Conservation (phyloP, 2,113 vertebrate genomes). For the Myrmecophaga tridactyla region DNA sequence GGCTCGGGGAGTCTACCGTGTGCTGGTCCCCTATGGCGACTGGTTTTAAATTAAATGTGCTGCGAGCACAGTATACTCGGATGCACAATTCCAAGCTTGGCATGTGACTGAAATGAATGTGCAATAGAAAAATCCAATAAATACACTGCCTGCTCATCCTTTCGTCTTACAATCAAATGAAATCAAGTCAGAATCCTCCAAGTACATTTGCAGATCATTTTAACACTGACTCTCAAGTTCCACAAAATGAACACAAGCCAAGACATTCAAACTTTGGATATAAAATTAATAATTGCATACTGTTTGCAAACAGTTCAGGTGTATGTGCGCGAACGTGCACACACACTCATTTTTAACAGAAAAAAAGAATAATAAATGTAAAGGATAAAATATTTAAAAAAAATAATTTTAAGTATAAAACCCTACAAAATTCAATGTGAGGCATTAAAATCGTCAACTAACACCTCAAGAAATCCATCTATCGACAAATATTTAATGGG, state of each 20-base stretch:
- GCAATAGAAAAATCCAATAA: constrained; percentile 66
- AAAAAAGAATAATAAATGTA: constrained; percentile 25
- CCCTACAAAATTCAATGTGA: neutral
- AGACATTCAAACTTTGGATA: constrained; percentile 11
- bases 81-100: neutral
- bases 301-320: neutral
- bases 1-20: neutral
- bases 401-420: constrained; percentile 11
- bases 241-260: constrained; percentile 42
- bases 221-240: constrained; percentile 23
- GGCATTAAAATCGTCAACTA: neutral
- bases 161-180: constrained; percentile 55
- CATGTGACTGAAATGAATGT: constrained; percentile 46
- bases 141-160: constrained; percentile 22
- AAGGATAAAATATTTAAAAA: neutral
- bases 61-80: neutral
- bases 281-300: constrained; percentile 21
- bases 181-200: constrained; percentile 29
- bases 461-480: neutral
- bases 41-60: constrained; percentile 70
- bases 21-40: constrained; percentile 37
- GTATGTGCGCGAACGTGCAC: too few relatives aligned
- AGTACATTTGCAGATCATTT: constrained; percentile 28
- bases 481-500: neutral
- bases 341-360: neutral